A percentile compares a stretch with the other conserved stretches of the same genome.
Evolutionary conservation across 2,113 vertebrate species (phyloP).

Genomic region (Dicentrarchus labrax): DNA sequence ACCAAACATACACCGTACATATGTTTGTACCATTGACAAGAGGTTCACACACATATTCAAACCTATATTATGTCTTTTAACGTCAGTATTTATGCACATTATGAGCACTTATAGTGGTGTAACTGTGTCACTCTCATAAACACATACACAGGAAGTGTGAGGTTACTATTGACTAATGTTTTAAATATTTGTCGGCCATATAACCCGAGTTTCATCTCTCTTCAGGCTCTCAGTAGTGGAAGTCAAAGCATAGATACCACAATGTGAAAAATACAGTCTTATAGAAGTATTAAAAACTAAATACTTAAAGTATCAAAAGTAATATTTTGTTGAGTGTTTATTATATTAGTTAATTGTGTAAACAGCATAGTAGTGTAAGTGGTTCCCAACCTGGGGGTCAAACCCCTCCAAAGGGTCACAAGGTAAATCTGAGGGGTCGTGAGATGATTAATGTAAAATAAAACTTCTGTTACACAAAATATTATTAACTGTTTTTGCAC

Average conservation of each 20-base stretch:
- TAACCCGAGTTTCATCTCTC: background rate
- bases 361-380: background rate
- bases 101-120: background rate
- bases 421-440: constrained; percentile 6
- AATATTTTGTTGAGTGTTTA: background rate
- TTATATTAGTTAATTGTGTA: background rate
- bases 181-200: background rate
- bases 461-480: background rate
- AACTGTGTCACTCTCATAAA: no score
- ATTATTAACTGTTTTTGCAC: background rate
- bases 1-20: no score
- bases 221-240: background rate
- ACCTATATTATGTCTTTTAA: no score
- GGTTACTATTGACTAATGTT: background rate
- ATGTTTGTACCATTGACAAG: no score
- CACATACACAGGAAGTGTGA: background rate
- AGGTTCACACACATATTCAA: no score
- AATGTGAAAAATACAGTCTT: background rate
- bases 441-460: background rate
- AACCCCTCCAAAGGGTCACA: background rate
- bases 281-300: no score
- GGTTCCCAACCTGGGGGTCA: background rate
- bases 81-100: background rate
- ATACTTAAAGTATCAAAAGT: background rate
- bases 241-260: background rate